Conservation (phyloP, 2,113 vertebrate species). For the Buteo buteo region DNA sequence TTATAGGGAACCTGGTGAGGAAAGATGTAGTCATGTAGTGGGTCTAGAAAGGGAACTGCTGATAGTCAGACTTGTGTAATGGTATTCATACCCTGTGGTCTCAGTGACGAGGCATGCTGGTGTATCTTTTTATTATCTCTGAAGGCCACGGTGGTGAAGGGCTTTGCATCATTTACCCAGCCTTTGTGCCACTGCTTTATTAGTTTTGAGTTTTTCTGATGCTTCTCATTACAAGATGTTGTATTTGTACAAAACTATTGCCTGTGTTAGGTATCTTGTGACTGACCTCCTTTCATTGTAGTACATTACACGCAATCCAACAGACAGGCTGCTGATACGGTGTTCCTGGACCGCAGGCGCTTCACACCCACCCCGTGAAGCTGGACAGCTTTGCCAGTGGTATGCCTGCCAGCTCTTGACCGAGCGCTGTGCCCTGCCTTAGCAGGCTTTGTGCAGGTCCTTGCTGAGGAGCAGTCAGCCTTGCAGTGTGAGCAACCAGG, state of each 20-base stretch:
- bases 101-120: background rate
- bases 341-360: rapidly evolving
- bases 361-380: rapidly evolving
- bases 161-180: background rate
- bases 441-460: background rate
- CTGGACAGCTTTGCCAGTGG: rapidly evolving
- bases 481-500: background rate
- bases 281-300: background rate
- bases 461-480: background rate
- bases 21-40: background rate
- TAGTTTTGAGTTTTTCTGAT: background rate
- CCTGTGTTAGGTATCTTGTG: background rate
- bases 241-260: too few relatives aligned
- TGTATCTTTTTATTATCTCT: background rate
- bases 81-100: background rate
- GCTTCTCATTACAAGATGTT: background rate
- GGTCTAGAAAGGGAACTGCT: background rate
- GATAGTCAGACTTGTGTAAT: background rate
- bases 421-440: background rate
- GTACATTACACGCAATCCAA: rapidly evolving
- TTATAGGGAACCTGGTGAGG: background rate
- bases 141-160: background rate
- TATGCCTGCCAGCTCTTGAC: background rate
- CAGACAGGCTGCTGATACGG: rapidly evolving
- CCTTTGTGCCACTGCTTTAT: background rate